These are phyloP conservation scores for Bombyx mori DNA, from an alignment of 1,140 invertebrate genomes.

Conservation along the genomic window ASM3026992v2 NC_085119.1:7886501-7887000, in stretches of 20 bases:
- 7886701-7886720: slow-evolving; percentile 33
- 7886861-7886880: slow-evolving; percentile 48
- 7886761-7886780: neutral
- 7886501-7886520: slow-evolving; percentile 7
- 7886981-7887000: slow-evolving; percentile 41
- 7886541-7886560: too few relatives aligned
- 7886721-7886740: slow-evolving; percentile 40
- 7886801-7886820: slow-evolving; percentile 45
- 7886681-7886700: slow-evolving; percentile 52
- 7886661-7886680: slow-evolving; percentile 47
- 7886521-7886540: too few relatives aligned
- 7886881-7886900: slow-evolving; percentile 58
- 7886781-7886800: slow-evolving; percentile 43
- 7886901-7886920: slow-evolving; percentile 55
- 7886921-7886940: slow-evolving; percentile 65
- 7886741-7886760: slow-evolving; percentile 8
- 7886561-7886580: slow-evolving; percentile 8
- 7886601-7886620: slow-evolving; percentile 48
- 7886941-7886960: slow-evolving; percentile 56
- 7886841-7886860: slow-evolving; percentile 47
- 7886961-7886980: slow-evolving; percentile 42
- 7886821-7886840: slow-evolving; percentile 47
- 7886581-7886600: slow-evolving; percentile 37
- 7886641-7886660: slow-evolving; percentile 57
- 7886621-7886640: slow-evolving; percentile 55